Evolutionary conservation across 1,140 invertebrate genomes (phyloP), one percentile per base, ranked within the genome.

Genomic region (Hormaphis cornu): DNA sequence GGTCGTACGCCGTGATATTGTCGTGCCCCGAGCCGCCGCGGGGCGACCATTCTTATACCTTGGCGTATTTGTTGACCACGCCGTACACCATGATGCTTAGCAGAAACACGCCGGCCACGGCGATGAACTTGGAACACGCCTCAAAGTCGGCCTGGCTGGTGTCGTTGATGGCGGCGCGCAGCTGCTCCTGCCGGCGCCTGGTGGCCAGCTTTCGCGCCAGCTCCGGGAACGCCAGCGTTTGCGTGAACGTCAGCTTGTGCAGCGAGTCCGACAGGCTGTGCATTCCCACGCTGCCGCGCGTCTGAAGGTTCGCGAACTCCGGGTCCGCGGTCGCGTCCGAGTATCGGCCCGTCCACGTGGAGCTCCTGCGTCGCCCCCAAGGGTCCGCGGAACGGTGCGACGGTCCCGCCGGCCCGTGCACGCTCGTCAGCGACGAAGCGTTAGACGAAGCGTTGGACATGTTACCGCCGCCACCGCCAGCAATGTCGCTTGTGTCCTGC

Each of bases 191-290:
- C 24, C 83, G 80, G 46, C 86, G 80, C 75, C 88, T 87, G 35
- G 82, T 83, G 7, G 85, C 85, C 14, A 87, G 75, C 8, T 86
- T 86, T 14, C 87, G 80, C 0, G 86, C 87, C 35, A 89, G 75
- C 2, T 85, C 87, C 3, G 87, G 87, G 75, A 89, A 89, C 1
- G 87, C 87, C 59, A 88, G 74, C 71, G 85, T 87, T 78, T 88
- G 86, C 0, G 87, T 89, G 74, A 89, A 89, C 16, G 87, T 88
- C 71, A 89, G 78, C 76, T 88, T 88, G 76, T 88, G 86, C 46
- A 88, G 76, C 42, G 86, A 87, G 75, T 87, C 86, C 44, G 85
- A 87, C 1, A 88, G 75, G 10, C 85, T 87, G 74, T 87, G 87
- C 1, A 86, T 86, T 12, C 86, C 86, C 10, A 88, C 85, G 10